These are phyloP conservation scores for Zapus hudsonius DNA, from an alignment of 2,113 vertebrate species.

Conservation along the genomic window DNA sequence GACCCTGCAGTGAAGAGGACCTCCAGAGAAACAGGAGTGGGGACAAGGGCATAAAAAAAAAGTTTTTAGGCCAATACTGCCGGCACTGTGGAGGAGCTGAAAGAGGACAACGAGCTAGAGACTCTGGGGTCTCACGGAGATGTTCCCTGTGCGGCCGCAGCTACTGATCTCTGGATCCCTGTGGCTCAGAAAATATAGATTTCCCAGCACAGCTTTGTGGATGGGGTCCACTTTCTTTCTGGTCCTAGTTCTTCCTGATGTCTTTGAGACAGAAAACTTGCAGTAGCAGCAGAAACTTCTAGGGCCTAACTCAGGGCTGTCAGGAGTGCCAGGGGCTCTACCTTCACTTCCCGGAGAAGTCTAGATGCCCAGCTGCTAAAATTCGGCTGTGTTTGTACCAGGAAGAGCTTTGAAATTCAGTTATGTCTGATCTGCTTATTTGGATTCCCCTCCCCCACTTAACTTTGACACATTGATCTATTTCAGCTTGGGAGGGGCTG, in stretches of 20 bases:
- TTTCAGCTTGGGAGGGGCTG: not conserved
- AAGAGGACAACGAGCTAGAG: slow-evolving; percentile 90
- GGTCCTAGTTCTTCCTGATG: slow-evolving; percentile 97
- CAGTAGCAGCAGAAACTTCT: slow-evolving; percentile 98
- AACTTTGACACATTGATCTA: slow-evolving; percentile 77
- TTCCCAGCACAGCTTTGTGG: slow-evolving; percentile 96
- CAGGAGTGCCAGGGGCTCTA: slow-evolving; percentile 95
- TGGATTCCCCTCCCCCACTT: slow-evolving; percentile 64
- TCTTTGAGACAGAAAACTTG: slow-evolving; percentile 98
- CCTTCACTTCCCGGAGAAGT: slow-evolving; percentile 94
- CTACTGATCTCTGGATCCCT: slow-evolving; percentile 91
- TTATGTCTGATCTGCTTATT: slow-evolving; percentile 82
- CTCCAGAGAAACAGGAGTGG: no score
- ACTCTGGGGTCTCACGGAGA: slow-evolving; percentile 98
- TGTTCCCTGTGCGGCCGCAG: slow-evolving; percentile 95
- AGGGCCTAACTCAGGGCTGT: slow-evolving; percentile 96
- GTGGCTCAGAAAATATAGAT: slow-evolving; percentile 95
- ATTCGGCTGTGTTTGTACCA: slow-evolving; percentile 71
- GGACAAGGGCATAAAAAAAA: no score
- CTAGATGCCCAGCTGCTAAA: slow-evolving; percentile 79
- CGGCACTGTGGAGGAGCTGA: slow-evolving; percentile 85
- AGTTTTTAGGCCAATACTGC: no score
- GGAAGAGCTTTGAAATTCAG: slow-evolving; percentile 74
- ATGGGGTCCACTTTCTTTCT: slow-evolving; percentile 99
- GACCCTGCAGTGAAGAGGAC: no score